A percentile compares a stretch with the other conserved stretches of the same genome.
Conservation (phyloP, 2,113 vertebrate species). For the Laticauda colubrina region DNA sequence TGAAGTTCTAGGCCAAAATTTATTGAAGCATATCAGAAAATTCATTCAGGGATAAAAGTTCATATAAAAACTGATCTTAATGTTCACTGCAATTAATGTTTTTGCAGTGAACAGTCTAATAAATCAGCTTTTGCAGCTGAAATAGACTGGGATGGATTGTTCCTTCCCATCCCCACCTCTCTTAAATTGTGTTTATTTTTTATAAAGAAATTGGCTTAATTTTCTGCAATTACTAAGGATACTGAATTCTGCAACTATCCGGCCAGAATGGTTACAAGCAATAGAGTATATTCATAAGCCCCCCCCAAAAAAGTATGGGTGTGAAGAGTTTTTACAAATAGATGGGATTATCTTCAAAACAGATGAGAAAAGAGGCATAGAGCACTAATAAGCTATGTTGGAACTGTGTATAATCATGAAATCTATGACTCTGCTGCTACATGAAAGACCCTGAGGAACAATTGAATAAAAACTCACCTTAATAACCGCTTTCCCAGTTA, state of each 20-base stretch:
- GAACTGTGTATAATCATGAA: not conserved
- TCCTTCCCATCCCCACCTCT: not conserved
- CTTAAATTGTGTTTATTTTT: not conserved
- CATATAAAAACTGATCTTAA: conserved; percentile 62
- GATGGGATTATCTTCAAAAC: not conserved
- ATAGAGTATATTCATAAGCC: not conserved
- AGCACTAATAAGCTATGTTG: not conserved
- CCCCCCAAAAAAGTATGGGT: not conserved
- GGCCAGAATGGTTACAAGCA: conserved; percentile 30
- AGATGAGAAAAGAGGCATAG: conserved; percentile 7
- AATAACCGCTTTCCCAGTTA: conserved; percentile 97
- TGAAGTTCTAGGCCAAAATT: conserved; percentile 50
- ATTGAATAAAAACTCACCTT: conserved; percentile 76
- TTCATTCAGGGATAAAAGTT: conserved; percentile 59
- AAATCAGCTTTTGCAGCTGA: conserved; percentile 52
- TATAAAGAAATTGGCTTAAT: not conserved
- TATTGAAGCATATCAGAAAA: conserved; percentile 60
- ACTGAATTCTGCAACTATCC: conserved; percentile 2
- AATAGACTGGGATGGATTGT: conserved; percentile 18
- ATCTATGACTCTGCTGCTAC: not conserved
- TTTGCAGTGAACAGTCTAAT: conserved; percentile 62
- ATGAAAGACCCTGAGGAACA: not conserved
- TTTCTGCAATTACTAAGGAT: not conserved
- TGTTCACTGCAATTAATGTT: conserved; percentile 50
- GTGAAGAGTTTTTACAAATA: not conserved